Percentiles rank a stretch among this genome's conserved stretches.
phyloP scores from a whole-genome alignment of 2,797 vertebrate genomes.

The Numenius phaeopus region DNA sequence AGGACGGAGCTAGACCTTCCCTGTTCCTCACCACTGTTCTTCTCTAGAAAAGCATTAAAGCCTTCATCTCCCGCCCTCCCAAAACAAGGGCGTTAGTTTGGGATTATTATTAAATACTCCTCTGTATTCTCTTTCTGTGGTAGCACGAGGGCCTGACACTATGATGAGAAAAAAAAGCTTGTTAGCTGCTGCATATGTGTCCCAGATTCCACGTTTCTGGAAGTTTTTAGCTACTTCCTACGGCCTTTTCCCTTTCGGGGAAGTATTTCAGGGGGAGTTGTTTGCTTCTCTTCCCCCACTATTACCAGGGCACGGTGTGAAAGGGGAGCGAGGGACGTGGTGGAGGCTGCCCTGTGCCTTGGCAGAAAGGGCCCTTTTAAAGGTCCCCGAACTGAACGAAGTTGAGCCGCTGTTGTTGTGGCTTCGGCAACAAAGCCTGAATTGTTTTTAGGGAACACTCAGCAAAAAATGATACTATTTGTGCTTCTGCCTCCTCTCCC shows the following conservation, averaged over 20 bases:
- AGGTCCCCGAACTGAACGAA: neutral
- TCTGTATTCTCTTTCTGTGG: neutral
- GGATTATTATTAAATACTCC: neutral
- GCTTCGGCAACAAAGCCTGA: neutral
- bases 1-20: neutral
- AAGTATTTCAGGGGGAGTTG: neutral
- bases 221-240: neutral
- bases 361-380: neutral
- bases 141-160: accelerated
- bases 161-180: neutral
- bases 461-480: neutral
- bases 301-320: accelerated
- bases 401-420: neutral
- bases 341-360: neutral
- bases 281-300: neutral
- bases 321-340: neutral
- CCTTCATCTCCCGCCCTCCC: neutral
- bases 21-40: neutral
- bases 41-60: neutral
- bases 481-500: neutral
- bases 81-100: neutral
- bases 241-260: neutral
- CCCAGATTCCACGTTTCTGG: neutral
- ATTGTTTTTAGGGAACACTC: constrained; percentile 45
- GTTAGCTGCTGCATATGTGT: neutral